Base-by-base conservation (phyloP, 2,888 invertebrate species). In the Xestia rhomboidea region DNA sequence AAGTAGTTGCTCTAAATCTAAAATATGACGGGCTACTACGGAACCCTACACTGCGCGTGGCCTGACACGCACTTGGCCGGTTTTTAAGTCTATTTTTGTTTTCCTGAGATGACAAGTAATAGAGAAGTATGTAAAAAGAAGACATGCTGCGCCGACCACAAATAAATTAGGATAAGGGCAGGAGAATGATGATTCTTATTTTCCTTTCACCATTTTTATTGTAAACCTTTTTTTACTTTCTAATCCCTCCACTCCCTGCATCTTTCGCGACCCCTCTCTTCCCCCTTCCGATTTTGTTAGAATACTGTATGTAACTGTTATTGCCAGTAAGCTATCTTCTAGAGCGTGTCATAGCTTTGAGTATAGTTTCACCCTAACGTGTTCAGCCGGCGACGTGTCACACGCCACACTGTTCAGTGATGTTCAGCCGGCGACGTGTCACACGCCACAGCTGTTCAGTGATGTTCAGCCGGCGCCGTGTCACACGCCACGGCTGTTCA, bases 401-500 rank as follows among this genome's bases (percentile, higher is more conserved):
- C 38, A 24, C 8, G 41, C 30, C 27, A 34, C 38, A 54, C 24
- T 64, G 63, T 51, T 21, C 11, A 51, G 1, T 10, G 49, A 54
- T 64, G 73, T 77, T 77, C 71, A 54, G 64, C 27, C 57, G 62
- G 24, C 68, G 10, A 10, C 41, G 41, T 3, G 21, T 27, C 24
- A 54, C 38, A 18, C 8, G 41, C 30, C n/a, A 34, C 38, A 13
- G 41, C 24, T 64, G 63, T 51, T 21, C 11, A 51, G 1, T 6
- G 34, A 18, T 64, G 63, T 51, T 21, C 11, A 51, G 1, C 38
- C 2, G 34, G 34, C 34, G 34, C 1, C 34, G 34, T 34, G 34
- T 34, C 34, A 34, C 34, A 34, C 34, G 34, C 34, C 34, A 34
- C 34, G 34, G 4, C 34, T 1, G 73, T 77, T 77, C 71, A 54